A percentile compares a stretch with the other conserved stretches of the same genome.
These are phyloP conservation scores for Sylvietta virens DNA, from an alignment of 2,113 vertebrate species.

Conservation along the genomic window DNA sequence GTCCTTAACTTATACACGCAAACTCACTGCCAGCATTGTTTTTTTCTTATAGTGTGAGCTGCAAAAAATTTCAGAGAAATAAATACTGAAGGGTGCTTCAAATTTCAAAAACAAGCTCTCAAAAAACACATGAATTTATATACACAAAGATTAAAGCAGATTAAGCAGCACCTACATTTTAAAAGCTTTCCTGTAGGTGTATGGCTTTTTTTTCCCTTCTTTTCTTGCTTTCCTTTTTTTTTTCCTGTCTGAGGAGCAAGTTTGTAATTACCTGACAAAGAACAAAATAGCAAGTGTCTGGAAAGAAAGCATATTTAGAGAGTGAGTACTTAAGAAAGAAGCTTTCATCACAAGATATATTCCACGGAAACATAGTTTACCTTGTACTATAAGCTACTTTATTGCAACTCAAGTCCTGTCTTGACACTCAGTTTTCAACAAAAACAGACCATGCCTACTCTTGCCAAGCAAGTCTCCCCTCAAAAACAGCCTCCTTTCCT, in stretches of 20 bases:
- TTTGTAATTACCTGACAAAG: slow-evolving; percentile 39
- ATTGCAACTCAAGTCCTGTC: not conserved
- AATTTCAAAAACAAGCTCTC: not conserved
- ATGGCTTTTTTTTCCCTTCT: not conserved
- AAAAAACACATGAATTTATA: not conserved
- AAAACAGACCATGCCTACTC: not conserved
- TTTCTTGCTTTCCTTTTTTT: not conserved
- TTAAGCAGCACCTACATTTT: not conserved
- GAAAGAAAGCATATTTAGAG: slow-evolving; percentile 48
- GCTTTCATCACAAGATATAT: slow-evolving; percentile 43
- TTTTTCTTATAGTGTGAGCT: not conserved
- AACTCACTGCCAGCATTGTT: not conserved
- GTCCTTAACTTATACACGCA: slow-evolving; percentile 10
- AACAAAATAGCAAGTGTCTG: slow-evolving; percentile 24
- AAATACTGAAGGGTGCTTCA: not conserved
- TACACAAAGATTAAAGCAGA: not conserved
- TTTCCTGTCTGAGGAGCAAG: not conserved
- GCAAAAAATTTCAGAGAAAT: not conserved
- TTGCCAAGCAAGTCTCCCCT: not conserved
- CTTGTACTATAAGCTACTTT: not conserved
- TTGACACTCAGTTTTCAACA: slow-evolving; percentile 31
- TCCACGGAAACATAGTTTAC: slow-evolving; percentile 36
- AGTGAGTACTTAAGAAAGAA: slow-evolving; percentile 39
- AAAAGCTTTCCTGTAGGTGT: slow-evolving; percentile 10
- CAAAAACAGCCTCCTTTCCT: not conserved